Evolutionary conservation across 1,140 invertebrate species (phyloP), one percentile per base, ranked within the genome.

Genomic region (Euura lappo): DNA sequence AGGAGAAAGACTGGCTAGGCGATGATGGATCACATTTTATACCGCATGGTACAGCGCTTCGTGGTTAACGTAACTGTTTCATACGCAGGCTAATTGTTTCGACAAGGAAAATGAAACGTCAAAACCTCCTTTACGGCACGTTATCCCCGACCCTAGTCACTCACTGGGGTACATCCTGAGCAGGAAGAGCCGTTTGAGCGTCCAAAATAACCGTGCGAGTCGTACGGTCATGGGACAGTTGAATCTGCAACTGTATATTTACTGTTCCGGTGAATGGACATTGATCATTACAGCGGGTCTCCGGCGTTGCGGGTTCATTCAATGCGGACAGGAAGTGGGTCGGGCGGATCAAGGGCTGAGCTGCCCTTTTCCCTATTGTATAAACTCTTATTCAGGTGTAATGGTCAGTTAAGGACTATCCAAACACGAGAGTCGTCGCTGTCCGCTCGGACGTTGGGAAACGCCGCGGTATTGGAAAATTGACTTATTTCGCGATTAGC

Each of bases 351-450:
- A 85, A 85, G 84, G 81, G 81, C 79, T 78, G 71, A 74, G 76
- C 76, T 80, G 79, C 76, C 79, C 79, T 84, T 84, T 85, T 83
- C 28, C 28, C 74, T 78, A 82, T 84, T 82, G 79, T 75, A 73
- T 72, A 45, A 46, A 70, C 73, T 72, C 76, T 79, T 75, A 86
- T 87, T 87, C 85, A 86, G 84, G 84, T 86, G 86, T 86, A 87
- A 86, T 87, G 85, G 85, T 87, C 85, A 86, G 85, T 85, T 86
- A 81, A 86, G 84, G 79, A 83, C 85, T 83, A 83, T 84, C 84
- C 80, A 84, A 86, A 85, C 79, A 86, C 71, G 78, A 74, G 74
- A 67, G 79, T 77, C 78, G 77, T 8, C n/a, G n/a, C n/a, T n/a
- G n/a, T n/a, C n/a, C n/a, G n/a, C n/a, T n/a, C 1, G 28, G 28